Evolutionary conservation across 37 sponge, comb jelly and placozoan species (phyloP).

Genomic region (Cliona cf. orientalis): DNA sequence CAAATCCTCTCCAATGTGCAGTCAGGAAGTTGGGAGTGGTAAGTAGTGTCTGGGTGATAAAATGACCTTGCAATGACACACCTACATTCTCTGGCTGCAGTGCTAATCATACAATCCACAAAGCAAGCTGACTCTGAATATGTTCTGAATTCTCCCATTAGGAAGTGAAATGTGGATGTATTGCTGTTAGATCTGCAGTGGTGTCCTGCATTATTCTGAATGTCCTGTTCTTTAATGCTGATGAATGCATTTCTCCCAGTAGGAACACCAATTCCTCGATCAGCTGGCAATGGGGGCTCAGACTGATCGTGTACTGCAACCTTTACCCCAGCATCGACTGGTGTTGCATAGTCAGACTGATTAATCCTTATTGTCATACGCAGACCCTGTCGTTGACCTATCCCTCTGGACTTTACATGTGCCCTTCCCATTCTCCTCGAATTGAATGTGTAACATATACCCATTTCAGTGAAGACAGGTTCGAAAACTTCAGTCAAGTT

Average conservation of each 20-base stretch:
- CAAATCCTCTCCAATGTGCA: constrained; percentile 12
- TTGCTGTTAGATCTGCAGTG: neutral
- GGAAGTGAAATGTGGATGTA: neutral
- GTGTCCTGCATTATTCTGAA: neutral
- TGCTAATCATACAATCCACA: neutral
- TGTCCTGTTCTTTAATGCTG: neutral
- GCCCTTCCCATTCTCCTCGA: neutral
- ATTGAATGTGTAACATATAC: constrained; percentile 45
- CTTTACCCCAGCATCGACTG: constrained; percentile 16
- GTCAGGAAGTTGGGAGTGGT: neutral
- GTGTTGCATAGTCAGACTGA: constrained; percentile 18
- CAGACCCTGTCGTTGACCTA: constrained; percentile 19
- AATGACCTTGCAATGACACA: neutral
- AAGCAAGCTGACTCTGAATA: constrained; percentile 28
- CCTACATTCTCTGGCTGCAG: neutral
- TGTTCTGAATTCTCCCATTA: neutral
- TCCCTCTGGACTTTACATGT: neutral
- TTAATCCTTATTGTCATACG: constrained; percentile 19
- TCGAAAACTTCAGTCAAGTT: neutral
- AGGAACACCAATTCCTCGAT: constrained; percentile 17
- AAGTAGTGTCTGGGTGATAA: neutral
- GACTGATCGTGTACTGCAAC: constrained; percentile 10
- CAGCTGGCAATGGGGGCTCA: constrained; percentile 13
- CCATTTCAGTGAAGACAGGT: neutral
- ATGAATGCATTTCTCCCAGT: neutral